Evolutionary conservation across 1,140 invertebrate species (phyloP).

Genomic region (Planococcus citri): DNA sequence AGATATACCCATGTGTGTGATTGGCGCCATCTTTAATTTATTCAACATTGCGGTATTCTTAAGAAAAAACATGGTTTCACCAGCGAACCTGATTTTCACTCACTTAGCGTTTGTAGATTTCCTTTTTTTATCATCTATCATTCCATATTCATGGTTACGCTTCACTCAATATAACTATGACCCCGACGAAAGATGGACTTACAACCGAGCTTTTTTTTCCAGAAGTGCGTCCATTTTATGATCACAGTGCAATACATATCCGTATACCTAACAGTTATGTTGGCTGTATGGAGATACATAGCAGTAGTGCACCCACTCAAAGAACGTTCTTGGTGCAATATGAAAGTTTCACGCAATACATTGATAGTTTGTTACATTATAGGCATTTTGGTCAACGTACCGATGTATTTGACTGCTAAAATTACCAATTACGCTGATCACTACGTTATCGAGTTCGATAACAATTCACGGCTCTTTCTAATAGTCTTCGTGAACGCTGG

Average conservation of each 20-base stretch:
- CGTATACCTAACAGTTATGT: slow-evolving; percentile 77
- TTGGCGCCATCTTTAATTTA: too few relatives aligned
- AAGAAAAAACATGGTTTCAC: slow-evolving; percentile 73
- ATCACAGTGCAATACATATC: too few relatives aligned
- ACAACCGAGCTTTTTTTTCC: slow-evolving; percentile 73
- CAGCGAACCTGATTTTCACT: slow-evolving; percentile 79
- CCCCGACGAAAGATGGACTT: too few relatives aligned
- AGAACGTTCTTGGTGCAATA: slow-evolving; percentile 63
- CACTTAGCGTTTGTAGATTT: slow-evolving; percentile 81
- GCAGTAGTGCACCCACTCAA: slow-evolving; percentile 68
- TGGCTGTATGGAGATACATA: slow-evolving; percentile 86
- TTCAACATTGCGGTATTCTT: slow-evolving; percentile 42
- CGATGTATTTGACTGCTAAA: too few relatives aligned
- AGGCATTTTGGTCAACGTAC: too few relatives aligned
- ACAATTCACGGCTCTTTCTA: too few relatives aligned
- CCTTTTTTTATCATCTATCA: slow-evolving; percentile 87
- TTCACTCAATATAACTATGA: too few relatives aligned
- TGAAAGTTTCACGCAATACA: slow-evolving; percentile 52
- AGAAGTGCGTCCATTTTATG: too few relatives aligned
- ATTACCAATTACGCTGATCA: too few relatives aligned
- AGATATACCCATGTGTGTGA: too few relatives aligned
- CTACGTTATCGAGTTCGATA: too few relatives aligned
- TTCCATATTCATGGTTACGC: slow-evolving; percentile 73
- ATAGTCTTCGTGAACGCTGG: too few relatives aligned
- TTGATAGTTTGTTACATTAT: slow-evolving; percentile 67